Base-by-base conservation (phyloP, 2,797 vertebrate genomes). In the Triplophysa bombifrons region DNA sequence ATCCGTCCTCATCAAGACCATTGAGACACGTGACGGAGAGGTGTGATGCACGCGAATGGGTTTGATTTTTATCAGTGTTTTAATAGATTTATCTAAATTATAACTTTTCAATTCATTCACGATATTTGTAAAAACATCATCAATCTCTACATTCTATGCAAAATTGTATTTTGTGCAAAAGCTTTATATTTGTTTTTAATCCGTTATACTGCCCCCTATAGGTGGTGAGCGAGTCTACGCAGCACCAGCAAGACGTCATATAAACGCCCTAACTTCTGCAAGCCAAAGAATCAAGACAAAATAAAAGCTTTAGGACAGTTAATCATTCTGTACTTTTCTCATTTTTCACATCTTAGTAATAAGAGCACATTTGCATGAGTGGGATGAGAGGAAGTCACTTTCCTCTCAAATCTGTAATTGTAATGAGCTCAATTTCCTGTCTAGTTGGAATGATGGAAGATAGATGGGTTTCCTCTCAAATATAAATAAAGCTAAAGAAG, bases 1-100 rank as follows among this genome's bases (percentile, higher is more conserved):
- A 92, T 95, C 96, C 0, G 96, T 98, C 78, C 95, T 97, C 86
- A 98, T 99, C 90, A 98, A 99, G 88, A 98, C 96, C 83, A 98
- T 97, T 0, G 96, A 98, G 91, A 98, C 96, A 25, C 94, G 95
- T 0, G 96, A 97, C 0, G 96, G 96, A 85, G 96, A 98, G 95
- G 97, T 98, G 84, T 0, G 55, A 30, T 34, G 34, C 20, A 65
- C 27, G 61, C 38, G 22, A 27, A 53, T 19, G n/a, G 17, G 5
- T 30, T 61, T 5, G 46, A 48, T 48, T 48, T 46, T 13, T 14
- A 48, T 14, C 0, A 13, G 13, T 13, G 11, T 48, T 48, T 48
- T 48, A 48, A 13, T 48, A 48, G 11, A 14, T 48, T 3, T 38
- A 3, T 9, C 46, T 48, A 48, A 13, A 48, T 14, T 4, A 14